Evolutionary conservation across 2,113 vertebrate species (phyloP).

Genomic region (Psophia crepitans): DNA sequence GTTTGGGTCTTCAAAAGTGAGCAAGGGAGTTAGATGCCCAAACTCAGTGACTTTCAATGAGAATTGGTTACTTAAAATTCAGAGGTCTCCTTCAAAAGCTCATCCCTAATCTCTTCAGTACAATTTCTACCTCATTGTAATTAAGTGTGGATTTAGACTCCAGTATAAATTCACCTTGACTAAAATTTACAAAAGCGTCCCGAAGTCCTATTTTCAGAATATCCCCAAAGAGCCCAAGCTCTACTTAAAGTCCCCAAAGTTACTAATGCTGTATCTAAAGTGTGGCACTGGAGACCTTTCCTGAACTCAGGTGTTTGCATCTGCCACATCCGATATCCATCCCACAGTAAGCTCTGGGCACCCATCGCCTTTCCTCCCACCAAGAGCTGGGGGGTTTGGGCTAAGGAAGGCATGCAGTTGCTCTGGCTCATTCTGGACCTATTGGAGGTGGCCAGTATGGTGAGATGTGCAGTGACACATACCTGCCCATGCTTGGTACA

Average conservation of each 20-base stretch:
- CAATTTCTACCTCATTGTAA: constrained; percentile 28
- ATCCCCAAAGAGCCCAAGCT: not conserved
- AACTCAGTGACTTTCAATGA: constrained; percentile 26
- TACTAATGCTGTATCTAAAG: not conserved
- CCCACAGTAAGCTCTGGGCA: not conserved
- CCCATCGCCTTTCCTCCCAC: not conserved
- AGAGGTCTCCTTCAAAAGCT: constrained; percentile 35
- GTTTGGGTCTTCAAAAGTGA: constrained; percentile 25
- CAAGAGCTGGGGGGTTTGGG: not conserved
- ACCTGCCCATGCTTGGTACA: not conserved
- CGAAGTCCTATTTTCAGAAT: not conserved
- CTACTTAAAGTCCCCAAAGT: not conserved
- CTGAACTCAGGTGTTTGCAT: not conserved
- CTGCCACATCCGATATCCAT: not conserved
- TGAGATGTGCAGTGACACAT: not conserved
- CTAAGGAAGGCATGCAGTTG: not conserved
- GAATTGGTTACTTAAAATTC: constrained; percentile 34
- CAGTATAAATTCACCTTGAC: constrained; percentile 21
- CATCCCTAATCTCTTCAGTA: constrained; percentile 54
- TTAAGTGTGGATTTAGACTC: constrained; percentile 38
- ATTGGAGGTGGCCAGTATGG: not conserved
- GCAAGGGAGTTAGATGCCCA: not conserved
- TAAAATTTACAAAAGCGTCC: constrained; percentile 5
- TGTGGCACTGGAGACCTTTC: not conserved
- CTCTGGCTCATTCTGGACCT: not conserved